phyloP scores from a whole-genome alignment of 2,797 vertebrate species.

The Notamacropus eugenii region DNA sequence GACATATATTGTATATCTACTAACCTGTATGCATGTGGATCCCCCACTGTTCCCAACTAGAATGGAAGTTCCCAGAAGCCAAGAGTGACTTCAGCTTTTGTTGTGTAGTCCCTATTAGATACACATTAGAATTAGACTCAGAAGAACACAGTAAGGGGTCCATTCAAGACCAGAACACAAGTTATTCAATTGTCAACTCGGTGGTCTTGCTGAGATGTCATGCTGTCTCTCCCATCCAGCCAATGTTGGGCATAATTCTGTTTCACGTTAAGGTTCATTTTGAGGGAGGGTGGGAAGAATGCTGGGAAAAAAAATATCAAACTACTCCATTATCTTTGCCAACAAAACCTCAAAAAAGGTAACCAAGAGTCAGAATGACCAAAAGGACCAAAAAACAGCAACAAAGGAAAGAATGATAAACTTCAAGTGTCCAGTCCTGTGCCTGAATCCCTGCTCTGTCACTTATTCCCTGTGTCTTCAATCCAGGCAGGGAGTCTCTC shows the following conservation, averaged over 20 bases:
- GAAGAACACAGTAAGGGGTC: background rate
- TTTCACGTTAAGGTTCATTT: background rate
- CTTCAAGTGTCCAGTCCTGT: too few species aligned
- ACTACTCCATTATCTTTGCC: background rate
- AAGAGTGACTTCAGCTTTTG: background rate
- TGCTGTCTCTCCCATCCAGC: background rate
- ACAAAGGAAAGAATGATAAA: too few species aligned
- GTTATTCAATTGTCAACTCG: background rate
- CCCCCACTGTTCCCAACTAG: background rate
- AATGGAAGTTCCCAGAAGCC: background rate
- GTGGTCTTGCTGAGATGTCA: background rate
- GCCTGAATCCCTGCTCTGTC: too few species aligned
- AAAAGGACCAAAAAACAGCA: background rate
- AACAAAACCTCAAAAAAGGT: background rate
- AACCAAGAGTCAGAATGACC: background rate
- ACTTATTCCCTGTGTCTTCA: too few species aligned
- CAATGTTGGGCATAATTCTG: background rate
- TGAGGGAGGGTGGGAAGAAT: background rate
- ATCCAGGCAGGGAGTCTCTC: too few species aligned
- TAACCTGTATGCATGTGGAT: background rate
- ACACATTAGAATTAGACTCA: background rate
- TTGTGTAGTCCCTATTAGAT: background rate
- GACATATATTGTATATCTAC: background rate
- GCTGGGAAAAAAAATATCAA: background rate
- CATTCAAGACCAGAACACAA: background rate